Percentiles rank a stretch among this genome's conserved stretches.
Conservation (phyloP, 2,797 vertebrate genomes). For the Serranus cabrilla region DNA sequence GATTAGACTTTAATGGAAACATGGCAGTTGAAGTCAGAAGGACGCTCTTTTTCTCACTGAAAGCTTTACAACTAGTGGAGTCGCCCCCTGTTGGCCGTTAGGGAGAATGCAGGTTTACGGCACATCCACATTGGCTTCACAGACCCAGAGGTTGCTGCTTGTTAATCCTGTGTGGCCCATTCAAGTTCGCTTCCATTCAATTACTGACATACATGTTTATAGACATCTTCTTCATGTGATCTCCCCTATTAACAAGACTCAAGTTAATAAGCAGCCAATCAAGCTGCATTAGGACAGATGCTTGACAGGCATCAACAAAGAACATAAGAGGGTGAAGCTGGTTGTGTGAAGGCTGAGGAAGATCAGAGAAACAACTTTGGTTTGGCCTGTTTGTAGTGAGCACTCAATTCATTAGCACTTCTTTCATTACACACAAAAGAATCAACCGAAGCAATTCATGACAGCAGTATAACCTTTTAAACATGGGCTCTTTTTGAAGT, state of each 20-base stretch:
- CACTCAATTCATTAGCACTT: slow-evolving; percentile 77
- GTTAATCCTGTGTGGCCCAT: slow-evolving; percentile 42
- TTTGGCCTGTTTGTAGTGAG: slow-evolving; percentile 76
- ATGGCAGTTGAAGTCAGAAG: too few species aligned
- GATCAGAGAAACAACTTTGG: slow-evolving; percentile 74
- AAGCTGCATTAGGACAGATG: slow-evolving; percentile 64
- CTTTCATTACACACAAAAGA: slow-evolving; percentile 72
- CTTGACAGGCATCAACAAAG: slow-evolving; percentile 49
- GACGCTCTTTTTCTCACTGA: too few species aligned
- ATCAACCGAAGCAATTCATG: slow-evolving; percentile 73
- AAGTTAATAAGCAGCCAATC: slow-evolving; percentile 54
- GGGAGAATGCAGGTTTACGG: too few species aligned
- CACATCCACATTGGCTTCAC: too few species aligned
- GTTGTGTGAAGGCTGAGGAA: slow-evolving; percentile 54
- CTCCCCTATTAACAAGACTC: slow-evolving; percentile 44
- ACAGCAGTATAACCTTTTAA: slow-evolving; percentile 66
- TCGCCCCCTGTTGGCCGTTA: too few species aligned
- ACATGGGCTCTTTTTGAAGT: slow-evolving; percentile 68
- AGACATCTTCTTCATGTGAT: slow-evolving; percentile 55
- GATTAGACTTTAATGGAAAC: too few species aligned
- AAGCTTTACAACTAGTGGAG: too few species aligned
- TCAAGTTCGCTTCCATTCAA: slow-evolving; percentile 22
- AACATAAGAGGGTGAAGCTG: slow-evolving; percentile 54
- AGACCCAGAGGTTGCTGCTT: too few species aligned
- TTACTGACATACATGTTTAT: slow-evolving; percentile 6